These are phyloP conservation scores for Aquatica leii DNA, from an alignment of 2,888 invertebrate species.

Conservation along the genomic window DNA sequence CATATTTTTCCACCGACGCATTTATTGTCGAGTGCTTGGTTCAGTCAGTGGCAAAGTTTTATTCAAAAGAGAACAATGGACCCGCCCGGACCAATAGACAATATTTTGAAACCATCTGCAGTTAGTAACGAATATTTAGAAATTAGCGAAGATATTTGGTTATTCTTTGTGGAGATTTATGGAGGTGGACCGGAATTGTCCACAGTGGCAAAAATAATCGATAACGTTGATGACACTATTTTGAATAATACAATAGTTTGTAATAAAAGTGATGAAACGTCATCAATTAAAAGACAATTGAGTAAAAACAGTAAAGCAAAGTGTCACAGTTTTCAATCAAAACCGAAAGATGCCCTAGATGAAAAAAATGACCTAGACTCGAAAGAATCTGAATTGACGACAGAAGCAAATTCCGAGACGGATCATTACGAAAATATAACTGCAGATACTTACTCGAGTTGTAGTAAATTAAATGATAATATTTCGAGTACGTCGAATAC, in stretches of 20 bases:
- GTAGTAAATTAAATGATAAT: conserved; percentile 22
- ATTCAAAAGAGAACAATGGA: conserved; percentile 79
- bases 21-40: conserved; percentile 55
- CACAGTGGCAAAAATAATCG: conserved; percentile 49
- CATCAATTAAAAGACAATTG: conserved; percentile 13
- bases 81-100: conserved; percentile 89
- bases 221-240: conserved; percentile 9
- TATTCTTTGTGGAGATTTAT: conserved; percentile 84
- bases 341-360: not conserved
- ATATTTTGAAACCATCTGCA: conserved; percentile 70
- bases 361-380: not conserved
- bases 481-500: conserved; percentile 33
- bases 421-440: conserved; percentile 5
- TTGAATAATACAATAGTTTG: not conserved
- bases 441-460: conserved; percentile 7
- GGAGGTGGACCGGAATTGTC: conserved; percentile 88
- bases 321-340: conserved; percentile 17
- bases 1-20: conserved; percentile 52
- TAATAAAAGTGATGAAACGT: not conserved
- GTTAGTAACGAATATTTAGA: conserved; percentile 70
- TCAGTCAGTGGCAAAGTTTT: conserved; percentile 86
- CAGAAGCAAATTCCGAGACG: not conserved
- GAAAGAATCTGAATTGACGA: conserved; percentile 16
- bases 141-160: conserved; percentile 86
- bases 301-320: conserved; percentile 18